A percentile compares a stretch with the other conserved stretches of the same genome.
Evolutionary conservation across 1,140 invertebrate genomes (phyloP).

Genomic region (Drosophila sturtevanti): DNA sequence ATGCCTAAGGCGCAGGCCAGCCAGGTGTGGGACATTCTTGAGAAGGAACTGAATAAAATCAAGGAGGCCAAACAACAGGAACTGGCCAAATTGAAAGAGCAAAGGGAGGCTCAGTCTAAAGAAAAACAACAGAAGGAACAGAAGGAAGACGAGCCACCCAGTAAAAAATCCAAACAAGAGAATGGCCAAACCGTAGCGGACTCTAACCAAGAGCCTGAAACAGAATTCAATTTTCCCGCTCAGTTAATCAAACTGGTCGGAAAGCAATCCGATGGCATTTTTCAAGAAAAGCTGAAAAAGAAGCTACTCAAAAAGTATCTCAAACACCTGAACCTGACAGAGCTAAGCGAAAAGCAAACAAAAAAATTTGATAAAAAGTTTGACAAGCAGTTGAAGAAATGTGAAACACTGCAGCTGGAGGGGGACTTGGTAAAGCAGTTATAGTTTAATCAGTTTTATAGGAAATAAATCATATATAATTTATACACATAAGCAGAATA

Average conservation of each 20-base stretch:
- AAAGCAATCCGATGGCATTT: conserved; percentile 67
- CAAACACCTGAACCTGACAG: conserved; percentile 67
- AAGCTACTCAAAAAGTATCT: conserved; percentile 85
- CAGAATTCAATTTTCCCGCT: conserved; percentile 63
- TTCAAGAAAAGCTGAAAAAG: conserved; percentile 83
- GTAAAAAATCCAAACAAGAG: conserved; percentile 65
- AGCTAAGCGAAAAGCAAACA: conserved; percentile 65
- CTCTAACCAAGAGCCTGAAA: not conserved
- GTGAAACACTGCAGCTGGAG: conserved; percentile 48
- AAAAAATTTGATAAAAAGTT: conserved; percentile 78
- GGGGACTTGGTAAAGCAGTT: conserved; percentile 63
- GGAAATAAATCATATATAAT: conserved; percentile 64
- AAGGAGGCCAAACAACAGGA: conserved; percentile 78
- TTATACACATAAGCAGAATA: conserved; percentile 6
- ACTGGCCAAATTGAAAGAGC: conserved; percentile 49
- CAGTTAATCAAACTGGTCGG: conserved; percentile 51
- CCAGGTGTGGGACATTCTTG: conserved; percentile 88
- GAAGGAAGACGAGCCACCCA: conserved; percentile 49
- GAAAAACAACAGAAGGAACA: conserved; percentile 29
- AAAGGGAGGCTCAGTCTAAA: conserved; percentile 24
- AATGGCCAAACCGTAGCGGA: conserved; percentile 54
- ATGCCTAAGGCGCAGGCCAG: conserved; percentile 85
- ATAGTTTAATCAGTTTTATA: conserved; percentile 15
- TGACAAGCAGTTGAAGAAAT: conserved; percentile 66
- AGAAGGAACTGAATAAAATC: conserved; percentile 86